These are phyloP conservation scores for Heterodera carotae DNA, from an alignment of 1,140 invertebrate genomes.

Conservation along the genomic window DNA sequence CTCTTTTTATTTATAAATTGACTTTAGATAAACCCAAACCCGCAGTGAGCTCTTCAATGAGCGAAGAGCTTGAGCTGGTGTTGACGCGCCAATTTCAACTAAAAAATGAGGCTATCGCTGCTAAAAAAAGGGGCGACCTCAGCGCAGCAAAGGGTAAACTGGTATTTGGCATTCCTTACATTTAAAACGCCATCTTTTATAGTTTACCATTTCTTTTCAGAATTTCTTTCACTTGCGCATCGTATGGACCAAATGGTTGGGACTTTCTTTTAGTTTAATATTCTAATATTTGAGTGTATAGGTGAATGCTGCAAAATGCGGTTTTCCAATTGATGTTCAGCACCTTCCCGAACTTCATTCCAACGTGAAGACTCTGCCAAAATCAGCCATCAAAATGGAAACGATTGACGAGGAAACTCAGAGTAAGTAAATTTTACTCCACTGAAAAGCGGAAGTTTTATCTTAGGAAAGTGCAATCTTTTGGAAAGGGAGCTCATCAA, in stretches of 20 bases:
- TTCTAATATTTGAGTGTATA: neutral
- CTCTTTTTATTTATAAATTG: too few species aligned
- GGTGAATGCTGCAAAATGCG: conserved; percentile 37
- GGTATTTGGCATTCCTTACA: neutral
- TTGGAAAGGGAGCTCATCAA: conserved; percentile 33
- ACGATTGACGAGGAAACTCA: conserved; percentile 3
- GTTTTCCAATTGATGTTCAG: conserved; percentile 31
- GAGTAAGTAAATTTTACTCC: conserved; percentile 12
- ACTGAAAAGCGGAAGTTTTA: neutral
- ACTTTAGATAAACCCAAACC: too few species aligned
- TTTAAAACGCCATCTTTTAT: too few species aligned
- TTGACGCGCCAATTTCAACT: conserved; percentile 31
- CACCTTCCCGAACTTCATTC: conserved; percentile 29
- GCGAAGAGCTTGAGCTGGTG: conserved; percentile 29
- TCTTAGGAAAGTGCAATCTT: conserved; percentile 18
- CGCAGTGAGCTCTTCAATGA: conserved; percentile 7
- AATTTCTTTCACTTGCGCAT: conserved; percentile 5
- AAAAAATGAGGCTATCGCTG: conserved; percentile 28
- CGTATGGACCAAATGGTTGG: neutral
- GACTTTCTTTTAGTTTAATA: neutral
- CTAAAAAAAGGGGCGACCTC: conserved; percentile 35
- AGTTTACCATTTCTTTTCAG: neutral
- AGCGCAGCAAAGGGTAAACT: conserved; percentile 12
- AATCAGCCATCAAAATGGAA: conserved; percentile 1
- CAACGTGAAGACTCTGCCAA: conserved; percentile 1